Evolutionary conservation across 2,113 vertebrate genomes (phyloP).

Genomic region (Pyrgilauda ruficollis): DNA sequence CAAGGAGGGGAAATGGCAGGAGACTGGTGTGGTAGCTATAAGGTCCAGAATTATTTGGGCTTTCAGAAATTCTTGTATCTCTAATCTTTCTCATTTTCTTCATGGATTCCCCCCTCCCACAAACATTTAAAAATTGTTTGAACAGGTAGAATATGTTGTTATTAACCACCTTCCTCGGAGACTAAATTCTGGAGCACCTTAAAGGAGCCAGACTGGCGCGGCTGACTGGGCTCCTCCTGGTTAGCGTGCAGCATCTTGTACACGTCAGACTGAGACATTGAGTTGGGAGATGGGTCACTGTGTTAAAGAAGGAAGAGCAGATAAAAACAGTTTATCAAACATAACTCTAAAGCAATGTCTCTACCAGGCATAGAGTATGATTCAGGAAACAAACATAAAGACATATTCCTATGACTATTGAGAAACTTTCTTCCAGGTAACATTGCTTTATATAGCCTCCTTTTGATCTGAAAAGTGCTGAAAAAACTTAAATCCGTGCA

Average conservation of each 20-base stretch:
- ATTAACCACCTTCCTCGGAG: slow-evolving; percentile 86
- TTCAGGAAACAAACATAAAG: not conserved
- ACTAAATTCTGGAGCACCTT: slow-evolving; percentile 92
- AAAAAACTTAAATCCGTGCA: not conserved
- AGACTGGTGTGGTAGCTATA: not conserved
- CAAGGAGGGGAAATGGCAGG: not conserved
- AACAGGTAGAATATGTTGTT: not conserved
- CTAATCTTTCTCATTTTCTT: not conserved
- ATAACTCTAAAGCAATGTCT: not conserved
- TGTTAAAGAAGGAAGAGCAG: slow-evolving; percentile 7
- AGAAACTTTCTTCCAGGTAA: not conserved
- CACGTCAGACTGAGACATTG: slow-evolving; percentile 89
- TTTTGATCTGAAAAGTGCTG: not conserved
- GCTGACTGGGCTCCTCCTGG: slow-evolving; percentile 79
- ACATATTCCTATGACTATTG: not conserved
- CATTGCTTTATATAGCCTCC: not conserved
- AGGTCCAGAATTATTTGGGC: not conserved
- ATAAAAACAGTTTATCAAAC: not conserved
- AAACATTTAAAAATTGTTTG: not conserved
- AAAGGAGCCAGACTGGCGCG: slow-evolving; percentile 95
- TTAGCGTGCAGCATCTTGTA: slow-evolving; percentile 89
- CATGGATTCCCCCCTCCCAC: not conserved
- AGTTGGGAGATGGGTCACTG: slow-evolving; percentile 79
- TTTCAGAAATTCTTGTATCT: not conserved
- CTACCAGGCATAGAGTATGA: not conserved